These are phyloP conservation scores for Rousettus leschenaultii DNA, from an alignment of 2,113 vertebrate species.

Conservation along the genomic window DNA sequence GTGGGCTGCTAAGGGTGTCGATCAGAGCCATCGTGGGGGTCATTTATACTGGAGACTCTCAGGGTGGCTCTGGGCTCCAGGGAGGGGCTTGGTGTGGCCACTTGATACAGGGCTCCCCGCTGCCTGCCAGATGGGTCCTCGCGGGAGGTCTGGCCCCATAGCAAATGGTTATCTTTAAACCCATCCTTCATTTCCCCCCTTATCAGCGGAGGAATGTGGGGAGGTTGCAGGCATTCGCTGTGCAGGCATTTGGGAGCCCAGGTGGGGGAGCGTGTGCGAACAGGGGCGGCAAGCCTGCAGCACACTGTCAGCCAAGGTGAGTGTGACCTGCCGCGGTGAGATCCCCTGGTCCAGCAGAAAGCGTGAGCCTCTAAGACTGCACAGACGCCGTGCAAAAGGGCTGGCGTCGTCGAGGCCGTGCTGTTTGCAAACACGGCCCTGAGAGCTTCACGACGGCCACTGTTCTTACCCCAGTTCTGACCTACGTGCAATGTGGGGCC, in stretches of 20 bases:
- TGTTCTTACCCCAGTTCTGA: neutral
- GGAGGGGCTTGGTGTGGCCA: neutral
- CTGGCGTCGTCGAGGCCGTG: neutral
- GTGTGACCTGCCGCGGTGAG: neutral
- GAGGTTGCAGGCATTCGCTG: neutral
- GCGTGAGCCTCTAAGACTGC: neutral
- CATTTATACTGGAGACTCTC: neutral
- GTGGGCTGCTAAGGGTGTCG: neutral
- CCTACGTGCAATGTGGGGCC: neutral
- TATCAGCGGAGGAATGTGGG: constrained; percentile 47
- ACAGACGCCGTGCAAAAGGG: neutral
- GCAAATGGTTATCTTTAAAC: constrained; percentile 43
- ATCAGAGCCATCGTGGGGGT: neutral
- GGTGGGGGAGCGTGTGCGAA: neutral
- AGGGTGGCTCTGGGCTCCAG: neutral
- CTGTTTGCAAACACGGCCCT: neutral
- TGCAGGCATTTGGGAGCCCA: neutral
- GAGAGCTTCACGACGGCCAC: neutral
- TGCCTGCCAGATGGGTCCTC: neutral
- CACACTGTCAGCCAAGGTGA: neutral
- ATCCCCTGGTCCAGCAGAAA: neutral
- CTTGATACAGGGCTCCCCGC: neutral
- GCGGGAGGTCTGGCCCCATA: neutral
- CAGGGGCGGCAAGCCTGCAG: neutral
- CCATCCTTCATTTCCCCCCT: constrained; percentile 53